phyloP scores from a whole-genome alignment of 2,797 vertebrate genomes.

The Manis crassicaudata region DNA sequence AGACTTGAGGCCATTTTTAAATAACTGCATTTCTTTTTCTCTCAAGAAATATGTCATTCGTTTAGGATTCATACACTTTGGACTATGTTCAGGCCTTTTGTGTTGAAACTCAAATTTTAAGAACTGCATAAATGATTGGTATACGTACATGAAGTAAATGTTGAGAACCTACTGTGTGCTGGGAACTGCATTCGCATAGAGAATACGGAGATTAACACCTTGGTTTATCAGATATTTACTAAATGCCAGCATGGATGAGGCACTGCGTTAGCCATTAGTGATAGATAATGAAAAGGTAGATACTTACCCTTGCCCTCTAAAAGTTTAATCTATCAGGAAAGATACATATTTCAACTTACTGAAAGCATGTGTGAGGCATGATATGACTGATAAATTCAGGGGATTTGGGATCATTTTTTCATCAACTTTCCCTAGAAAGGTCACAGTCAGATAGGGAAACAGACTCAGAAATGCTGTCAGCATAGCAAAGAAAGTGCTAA shows the following conservation, averaged over 20 bases:
- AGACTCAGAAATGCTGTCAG: background rate
- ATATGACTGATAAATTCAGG: background rate
- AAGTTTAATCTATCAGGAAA: background rate
- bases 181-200: background rate
- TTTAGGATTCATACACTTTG: background rate
- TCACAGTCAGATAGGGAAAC: background rate
- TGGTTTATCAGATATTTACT: background rate
- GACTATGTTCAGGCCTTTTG: background rate
- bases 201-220: background rate
- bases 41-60: background rate
- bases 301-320: background rate
- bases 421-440: background rate
- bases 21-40: slow-evolving; percentile 32
- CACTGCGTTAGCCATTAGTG: background rate
- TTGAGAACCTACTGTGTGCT: background rate
- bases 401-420: background rate
- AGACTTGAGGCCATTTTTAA: slow-evolving; percentile 43
- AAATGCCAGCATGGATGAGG: background rate
- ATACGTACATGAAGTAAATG: background rate
- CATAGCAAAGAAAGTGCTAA: background rate
- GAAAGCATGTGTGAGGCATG: background rate
- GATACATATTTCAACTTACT: background rate
- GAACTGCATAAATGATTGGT: background rate
- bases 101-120: background rate
- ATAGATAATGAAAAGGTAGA: background rate